Evolutionary conservation across 1,140 invertebrate species (phyloP).

Genomic region (Hetaerina americana): DNA sequence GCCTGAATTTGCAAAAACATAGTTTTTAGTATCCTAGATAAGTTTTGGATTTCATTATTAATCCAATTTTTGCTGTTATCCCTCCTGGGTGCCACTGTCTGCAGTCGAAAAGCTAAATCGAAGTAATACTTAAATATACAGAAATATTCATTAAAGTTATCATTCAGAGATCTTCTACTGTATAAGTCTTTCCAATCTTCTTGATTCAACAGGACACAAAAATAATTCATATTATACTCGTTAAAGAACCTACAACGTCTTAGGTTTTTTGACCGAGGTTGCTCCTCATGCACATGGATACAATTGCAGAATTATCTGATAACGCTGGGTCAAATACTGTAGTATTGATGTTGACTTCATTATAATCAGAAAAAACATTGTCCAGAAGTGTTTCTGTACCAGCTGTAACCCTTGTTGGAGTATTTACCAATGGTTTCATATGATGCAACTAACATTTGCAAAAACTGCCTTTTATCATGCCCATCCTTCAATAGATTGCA

Average conservation of each 20-base stretch:
- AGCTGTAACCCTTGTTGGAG: not conserved
- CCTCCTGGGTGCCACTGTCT: not conserved
- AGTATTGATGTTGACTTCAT: not conserved
- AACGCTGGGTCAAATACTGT: not conserved
- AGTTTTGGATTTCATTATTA: not conserved
- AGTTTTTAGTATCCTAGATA: not conserved
- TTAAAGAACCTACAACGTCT: not conserved
- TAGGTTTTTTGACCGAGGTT: not conserved
- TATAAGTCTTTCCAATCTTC: not conserved
- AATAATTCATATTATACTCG: not conserved
- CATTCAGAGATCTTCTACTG: not conserved
- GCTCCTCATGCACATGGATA: not conserved
- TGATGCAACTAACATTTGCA: not conserved
- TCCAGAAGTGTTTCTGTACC: not conserved
- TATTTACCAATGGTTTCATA: not conserved
- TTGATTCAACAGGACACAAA: not conserved
- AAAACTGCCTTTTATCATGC: not conserved
- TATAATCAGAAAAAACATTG: not conserved
- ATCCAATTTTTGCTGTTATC: not conserved
- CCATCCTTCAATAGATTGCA: not conserved
- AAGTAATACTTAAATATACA: not conserved
- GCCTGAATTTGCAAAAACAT: not conserved
- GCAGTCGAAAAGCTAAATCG: not conserved
- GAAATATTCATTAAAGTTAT: not conserved
- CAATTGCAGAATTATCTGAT: not conserved